Base-by-base conservation (phyloP, 37 sponge, comb jelly and placozoan genomes). In the Theonella swinhoei region DNA sequence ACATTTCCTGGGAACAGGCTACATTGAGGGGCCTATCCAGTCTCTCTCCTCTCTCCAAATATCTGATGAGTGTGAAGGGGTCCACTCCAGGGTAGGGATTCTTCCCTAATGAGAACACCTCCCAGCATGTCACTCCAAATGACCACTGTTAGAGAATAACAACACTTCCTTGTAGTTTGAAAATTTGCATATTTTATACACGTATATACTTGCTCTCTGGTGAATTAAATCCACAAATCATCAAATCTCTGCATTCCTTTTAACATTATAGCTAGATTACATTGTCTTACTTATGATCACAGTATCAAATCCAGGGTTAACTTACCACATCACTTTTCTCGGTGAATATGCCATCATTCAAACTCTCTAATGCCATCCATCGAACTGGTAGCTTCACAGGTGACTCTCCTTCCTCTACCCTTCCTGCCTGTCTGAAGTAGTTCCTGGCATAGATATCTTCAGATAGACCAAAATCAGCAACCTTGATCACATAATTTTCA, bases 1-100 rank as follows among this genome's bases (percentile, higher is more conserved):
- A 79, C 80, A 79, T 79, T n/a, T 79, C 80, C n/a, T 79, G 64
- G 11, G 67, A 66, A 41, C 68, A 79, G 59, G 80, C 80, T 20
- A 23, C 39, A 40, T 66, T 79, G 38, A 25, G 38, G 1, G 80
- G 80, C 25, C 14, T 32, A 1, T 64, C 68, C 42, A 79, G 68
- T 36, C 68, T 34, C 39, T 65, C 66, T 65, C 80, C 80, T 33
- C 32, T 24, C 22, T 64, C 80, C 29, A 79, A 29, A 24, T 63
- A 11, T 62, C 25, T 64, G 43, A 34, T 23, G 22, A 79, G 43
- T 24, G 68, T 26, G 19, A 79, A 41, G 39, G 80, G 68, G 24
- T 23, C 32, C 39, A 79, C 39, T 65, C 80, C 80, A 61, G 66
- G 66, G 38, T 79, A 79, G 25, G 80, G 80, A 17, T 61, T 79